These are phyloP conservation scores for Leptobrachium leishanense DNA, from an alignment of 2,113 vertebrate species.

Conservation along the genomic window DNA sequence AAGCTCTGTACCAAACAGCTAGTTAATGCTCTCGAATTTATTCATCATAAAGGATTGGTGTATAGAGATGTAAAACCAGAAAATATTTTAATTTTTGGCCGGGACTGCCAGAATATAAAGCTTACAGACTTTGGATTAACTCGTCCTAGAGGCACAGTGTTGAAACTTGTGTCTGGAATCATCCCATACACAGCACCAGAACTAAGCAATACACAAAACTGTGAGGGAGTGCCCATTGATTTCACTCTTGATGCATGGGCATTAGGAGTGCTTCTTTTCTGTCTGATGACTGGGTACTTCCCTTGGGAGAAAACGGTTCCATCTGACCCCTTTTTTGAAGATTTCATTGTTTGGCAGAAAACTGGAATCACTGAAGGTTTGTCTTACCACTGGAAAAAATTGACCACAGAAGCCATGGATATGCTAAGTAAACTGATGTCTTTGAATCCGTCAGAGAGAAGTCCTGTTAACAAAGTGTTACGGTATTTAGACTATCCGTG, in stretches of 20 bases:
- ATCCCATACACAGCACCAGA: conserved; percentile 90
- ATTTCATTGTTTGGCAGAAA: conserved; percentile 82
- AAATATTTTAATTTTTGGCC: conserved; percentile 87
- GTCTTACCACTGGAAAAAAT: conserved; percentile 80
- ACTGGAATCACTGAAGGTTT: conserved; percentile 61
- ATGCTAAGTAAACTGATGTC: conserved; percentile 82
- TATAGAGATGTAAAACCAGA: conserved; percentile 92
- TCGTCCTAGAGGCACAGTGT: conserved; percentile 81
- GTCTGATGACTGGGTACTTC: conserved; percentile 90
- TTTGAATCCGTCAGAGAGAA: conserved; percentile 68
- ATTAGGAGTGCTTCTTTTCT: conserved; percentile 88
- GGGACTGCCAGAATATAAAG: conserved; percentile 75
- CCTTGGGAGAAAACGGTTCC: conserved; percentile 86
- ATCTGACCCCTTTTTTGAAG: conserved; percentile 83
- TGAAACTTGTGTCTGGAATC: conserved; percentile 81
- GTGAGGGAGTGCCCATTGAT: conserved; percentile 79
- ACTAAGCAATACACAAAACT: conserved; percentile 70
- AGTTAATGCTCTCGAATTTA: conserved; percentile 83
- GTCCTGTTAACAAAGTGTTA: conserved; percentile 64
- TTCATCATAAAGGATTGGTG: conserved; percentile 84
- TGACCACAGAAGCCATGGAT: conserved; percentile 72
- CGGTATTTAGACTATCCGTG: conserved; percentile 67
- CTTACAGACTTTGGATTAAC: conserved; percentile 90
- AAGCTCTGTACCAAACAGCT: conserved; percentile 85
- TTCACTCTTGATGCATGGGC: conserved; percentile 88